These are phyloP conservation scores for Tiliqua scincoides DNA, from an alignment of 2,113 vertebrate species.

Conservation along the genomic window DNA sequence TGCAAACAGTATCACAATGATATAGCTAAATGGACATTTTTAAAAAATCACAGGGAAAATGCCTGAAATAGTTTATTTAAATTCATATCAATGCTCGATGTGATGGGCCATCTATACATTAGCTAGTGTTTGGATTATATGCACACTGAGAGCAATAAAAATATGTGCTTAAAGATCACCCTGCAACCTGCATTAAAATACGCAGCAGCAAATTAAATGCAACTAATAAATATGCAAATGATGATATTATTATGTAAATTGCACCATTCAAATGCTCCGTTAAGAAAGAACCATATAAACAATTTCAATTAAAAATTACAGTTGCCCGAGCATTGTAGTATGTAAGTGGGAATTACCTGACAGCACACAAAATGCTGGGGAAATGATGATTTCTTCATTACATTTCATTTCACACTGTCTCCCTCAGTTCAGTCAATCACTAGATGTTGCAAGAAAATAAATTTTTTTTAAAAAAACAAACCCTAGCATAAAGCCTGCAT, in stretches of 20 bases:
- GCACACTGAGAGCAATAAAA: constrained; percentile 34
- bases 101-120: constrained; percentile 11
- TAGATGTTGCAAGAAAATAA: not conserved
- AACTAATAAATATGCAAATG: constrained; percentile 55
- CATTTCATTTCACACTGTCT: not conserved
- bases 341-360: constrained; percentile 41
- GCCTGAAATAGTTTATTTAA: not conserved
- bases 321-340: constrained; percentile 2
- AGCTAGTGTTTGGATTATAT: not conserved
- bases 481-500: not conserved
- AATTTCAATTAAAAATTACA: constrained; percentile 43
- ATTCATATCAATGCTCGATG: not conserved
- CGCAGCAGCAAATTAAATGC: constrained; percentile 44
- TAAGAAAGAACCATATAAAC: constrained; percentile 13
- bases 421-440: not conserved
- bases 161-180: constrained; percentile 41
- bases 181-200: constrained; percentile 42
- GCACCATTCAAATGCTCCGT: not conserved
- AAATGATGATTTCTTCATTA: constrained; percentile 45
- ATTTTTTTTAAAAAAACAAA: too few species aligned
- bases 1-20: not conserved
- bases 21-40: not conserved
- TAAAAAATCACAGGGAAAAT: not conserved
- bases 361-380: not conserved
- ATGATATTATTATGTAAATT: constrained; percentile 55